Evolutionary conservation across 2,113 vertebrate species (phyloP), one percentile per base, ranked within the genome.

Genomic region (Perca schrenkii): DNA sequence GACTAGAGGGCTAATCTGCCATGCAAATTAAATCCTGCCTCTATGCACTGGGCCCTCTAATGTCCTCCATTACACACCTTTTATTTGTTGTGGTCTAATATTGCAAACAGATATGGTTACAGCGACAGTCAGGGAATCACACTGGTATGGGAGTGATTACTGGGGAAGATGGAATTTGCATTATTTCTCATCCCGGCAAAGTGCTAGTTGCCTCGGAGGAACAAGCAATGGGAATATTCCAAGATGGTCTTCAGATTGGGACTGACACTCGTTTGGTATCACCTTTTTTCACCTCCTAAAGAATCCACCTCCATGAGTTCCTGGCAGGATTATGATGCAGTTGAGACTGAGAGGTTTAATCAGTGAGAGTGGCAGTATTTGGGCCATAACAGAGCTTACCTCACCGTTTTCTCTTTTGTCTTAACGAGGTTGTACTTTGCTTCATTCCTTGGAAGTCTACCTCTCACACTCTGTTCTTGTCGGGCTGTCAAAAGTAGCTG

Each of bases 1-100:
- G 95, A 96, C 96, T 96, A 95, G 95, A 95, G 95, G 96, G 95
- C 96, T 98, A 98, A 99, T 99, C 97, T 98, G 97, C 96, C 97
- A 98, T 99, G 97, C 97, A 99, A 99, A 99, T 98, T 97, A 98
- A 99, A 98, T 98, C 96, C 96, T 97, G 96, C 96, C 96, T 97
- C 95, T 96, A 95, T 96, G 96, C 95, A 95, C 95, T 93, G 94
- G 96, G 95, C 96, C 96, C 96, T 95, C 97, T 98, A 97, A 97
- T 98, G 96, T 96, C 95, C 97, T 96, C 96, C 96, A 97, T 99
- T 98, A 97, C 96, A 97, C 96, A 92, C 95, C 95, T 97, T 94
- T 97, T 97, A 97, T 97, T 97, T 98, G 96, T 97, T 96, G 97
- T 96, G 96, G 96, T 96, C 94, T 96, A 96, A 97, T 97, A 97